Base-by-base conservation (phyloP, 2,797 vertebrate genomes). In the Protonibea diacanthus region DNA sequence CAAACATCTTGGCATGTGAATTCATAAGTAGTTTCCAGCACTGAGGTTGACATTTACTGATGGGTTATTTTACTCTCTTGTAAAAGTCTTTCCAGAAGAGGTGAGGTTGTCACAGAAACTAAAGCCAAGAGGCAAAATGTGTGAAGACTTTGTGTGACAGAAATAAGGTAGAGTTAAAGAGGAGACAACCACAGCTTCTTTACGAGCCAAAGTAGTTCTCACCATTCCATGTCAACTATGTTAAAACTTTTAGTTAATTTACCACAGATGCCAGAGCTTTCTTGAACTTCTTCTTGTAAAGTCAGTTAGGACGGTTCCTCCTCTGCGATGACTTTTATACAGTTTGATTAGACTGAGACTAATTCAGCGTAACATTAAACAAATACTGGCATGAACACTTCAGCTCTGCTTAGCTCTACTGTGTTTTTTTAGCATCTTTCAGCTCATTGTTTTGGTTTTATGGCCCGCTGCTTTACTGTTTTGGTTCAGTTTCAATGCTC, bases 1-100 rank as follows among this genome's bases (percentile, higher is more conserved):
- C 85, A 89, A 90, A 91, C 88, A 82, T 81, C 72, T 81, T 81
- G 74, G 73, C 85, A 87, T 72, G 77, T 74, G 78, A 77, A 87
- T 89, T 88, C 74, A 85, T 87, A 88, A 70, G 74, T 23, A 33
- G 65, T 89, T 91, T 93, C 85, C 84, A 90, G 73, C 12, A 2
- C 79, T 64, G 74, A 74, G 59, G 76, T 62, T 73, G 47, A 80
- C 81, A 80, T 85, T 79, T 81, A 77, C 69, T 80, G 78, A 64
- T 40, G 57, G 49, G 48, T 60, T 77, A 63, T 81, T 70, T 72
- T 70, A 74, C 57, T n/a, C 80, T 57, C 80, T 78, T 52, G 49
- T 83, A 80, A 82, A 86, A 72, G 21, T 74, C 56, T 81, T 82
- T 88, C 68, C 79, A 81, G 74, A 70, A 71, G 81, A 83, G 69